Evolutionary conservation across 2,888 invertebrate species (phyloP).

Genomic region (Entomobrya multifasciata): DNA sequence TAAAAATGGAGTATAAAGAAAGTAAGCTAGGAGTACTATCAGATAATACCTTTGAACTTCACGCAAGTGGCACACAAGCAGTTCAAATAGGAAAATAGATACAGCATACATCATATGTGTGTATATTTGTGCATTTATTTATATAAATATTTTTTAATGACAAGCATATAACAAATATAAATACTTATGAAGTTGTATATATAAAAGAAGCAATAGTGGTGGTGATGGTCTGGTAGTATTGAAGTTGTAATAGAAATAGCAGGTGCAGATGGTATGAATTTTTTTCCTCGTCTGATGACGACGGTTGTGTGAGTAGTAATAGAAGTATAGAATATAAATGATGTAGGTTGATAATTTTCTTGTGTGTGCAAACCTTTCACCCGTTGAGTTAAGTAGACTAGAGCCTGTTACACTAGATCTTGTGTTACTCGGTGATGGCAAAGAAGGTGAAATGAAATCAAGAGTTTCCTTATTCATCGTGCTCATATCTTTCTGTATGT

Average conservation of each 20-base stretch:
- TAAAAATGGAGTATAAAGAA: conserved; percentile 17
- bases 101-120: background rate
- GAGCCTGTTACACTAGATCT: no score
- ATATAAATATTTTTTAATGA: background rate
- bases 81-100: background rate
- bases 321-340: no score
- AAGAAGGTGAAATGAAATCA: conserved; percentile 60
- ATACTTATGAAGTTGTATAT: no score
- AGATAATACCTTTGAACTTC: conserved; percentile 22
- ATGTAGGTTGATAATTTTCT: no score
- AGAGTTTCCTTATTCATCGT: conserved; percentile 20
- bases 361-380: no score
- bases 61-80: conserved; percentile 37
- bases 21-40: conserved; percentile 15
- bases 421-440: background rate
- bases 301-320: no score
- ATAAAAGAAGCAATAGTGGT: no score
- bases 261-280: conserved; percentile 18
- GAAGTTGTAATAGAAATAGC: background rate
- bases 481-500: no score
- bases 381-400: no score
- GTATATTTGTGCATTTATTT: background rate
- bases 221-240: no score
- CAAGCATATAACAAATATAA: no score
- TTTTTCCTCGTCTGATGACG: background rate